These are phyloP conservation scores for Amphibalanus amphitrite DNA, from an alignment of 1,140 invertebrate species.

Conservation along the genomic window DNA sequence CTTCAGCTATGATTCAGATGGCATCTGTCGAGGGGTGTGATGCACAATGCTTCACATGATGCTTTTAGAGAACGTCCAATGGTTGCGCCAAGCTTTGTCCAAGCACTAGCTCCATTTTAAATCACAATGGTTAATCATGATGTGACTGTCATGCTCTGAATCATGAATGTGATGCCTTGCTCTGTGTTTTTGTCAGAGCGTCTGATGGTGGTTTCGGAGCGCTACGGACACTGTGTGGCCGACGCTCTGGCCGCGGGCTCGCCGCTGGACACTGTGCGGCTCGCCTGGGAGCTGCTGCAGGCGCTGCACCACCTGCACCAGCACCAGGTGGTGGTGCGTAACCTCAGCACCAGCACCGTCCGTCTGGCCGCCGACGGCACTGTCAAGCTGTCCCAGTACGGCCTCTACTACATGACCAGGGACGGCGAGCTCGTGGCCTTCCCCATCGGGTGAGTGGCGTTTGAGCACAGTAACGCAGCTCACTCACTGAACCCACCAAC, in stretches of 20 bases:
- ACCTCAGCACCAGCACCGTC: constrained; percentile 73
- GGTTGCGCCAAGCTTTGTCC: no score
- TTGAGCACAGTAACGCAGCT: no score
- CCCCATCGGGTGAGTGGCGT: constrained; percentile 83
- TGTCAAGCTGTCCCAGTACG: constrained; percentile 80
- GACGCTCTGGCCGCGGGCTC: constrained; percentile 16
- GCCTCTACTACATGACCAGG: constrained; percentile 78
- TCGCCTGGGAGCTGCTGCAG: constrained; percentile 48
- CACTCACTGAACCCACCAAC: no score
- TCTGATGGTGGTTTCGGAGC: constrained; percentile 73
- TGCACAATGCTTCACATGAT: no score
- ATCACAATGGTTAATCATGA: no score
- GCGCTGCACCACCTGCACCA: constrained; percentile 56
- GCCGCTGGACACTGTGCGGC: constrained; percentile 34
- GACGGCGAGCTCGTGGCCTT: constrained; percentile 67
- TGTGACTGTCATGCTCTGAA: no score
- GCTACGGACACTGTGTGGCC: constrained; percentile 45
- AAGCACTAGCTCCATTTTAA: no score
- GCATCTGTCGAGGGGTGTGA: no score
- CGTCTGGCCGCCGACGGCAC: constrained; percentile 47
- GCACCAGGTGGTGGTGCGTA: constrained; percentile 52
- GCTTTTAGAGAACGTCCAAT: no score
- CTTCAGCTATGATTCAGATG: no score
- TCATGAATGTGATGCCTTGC: no score
- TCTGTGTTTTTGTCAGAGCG: no score